These are phyloP conservation scores for Griposia aprilina DNA, from an alignment of 2,888 invertebrate species.

Conservation along the genomic window DNA sequence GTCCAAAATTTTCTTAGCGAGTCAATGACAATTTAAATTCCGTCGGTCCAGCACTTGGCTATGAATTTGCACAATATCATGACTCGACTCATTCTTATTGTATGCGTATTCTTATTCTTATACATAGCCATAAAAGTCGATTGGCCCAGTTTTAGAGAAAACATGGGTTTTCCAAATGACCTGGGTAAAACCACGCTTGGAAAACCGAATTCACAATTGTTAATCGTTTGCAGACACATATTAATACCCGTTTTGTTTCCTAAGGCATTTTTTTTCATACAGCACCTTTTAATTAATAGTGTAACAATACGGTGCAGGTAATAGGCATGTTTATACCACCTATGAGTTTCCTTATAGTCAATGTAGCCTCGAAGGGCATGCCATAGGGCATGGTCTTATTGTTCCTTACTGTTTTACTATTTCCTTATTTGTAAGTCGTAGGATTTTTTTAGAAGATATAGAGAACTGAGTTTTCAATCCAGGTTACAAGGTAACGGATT, in stretches of 20 bases:
- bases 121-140: background rate
- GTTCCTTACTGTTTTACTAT: background rate
- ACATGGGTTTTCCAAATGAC: background rate
- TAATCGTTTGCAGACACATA: background rate
- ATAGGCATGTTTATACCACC: background rate
- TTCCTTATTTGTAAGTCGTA: constrained; percentile 27
- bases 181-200: background rate
- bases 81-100: background rate
- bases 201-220: constrained; percentile 2
- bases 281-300: constrained; percentile 21
- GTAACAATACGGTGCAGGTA: background rate
- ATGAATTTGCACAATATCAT: background rate
- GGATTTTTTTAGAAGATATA: no score
- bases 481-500: background rate
- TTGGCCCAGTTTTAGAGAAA: background rate
- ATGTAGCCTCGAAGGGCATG: constrained; percentile 22
- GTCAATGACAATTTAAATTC: background rate
- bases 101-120: background rate
- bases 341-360: constrained; percentile 50
- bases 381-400: constrained; percentile 7
- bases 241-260: constrained; percentile 3
- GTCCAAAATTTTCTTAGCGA: background rate
- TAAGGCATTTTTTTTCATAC: constrained; percentile 1
- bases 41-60: background rate
- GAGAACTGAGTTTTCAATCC: background rate